phyloP scores from a whole-genome alignment of 2,888 invertebrate species.

The Chrysolina oricalcia region DNA sequence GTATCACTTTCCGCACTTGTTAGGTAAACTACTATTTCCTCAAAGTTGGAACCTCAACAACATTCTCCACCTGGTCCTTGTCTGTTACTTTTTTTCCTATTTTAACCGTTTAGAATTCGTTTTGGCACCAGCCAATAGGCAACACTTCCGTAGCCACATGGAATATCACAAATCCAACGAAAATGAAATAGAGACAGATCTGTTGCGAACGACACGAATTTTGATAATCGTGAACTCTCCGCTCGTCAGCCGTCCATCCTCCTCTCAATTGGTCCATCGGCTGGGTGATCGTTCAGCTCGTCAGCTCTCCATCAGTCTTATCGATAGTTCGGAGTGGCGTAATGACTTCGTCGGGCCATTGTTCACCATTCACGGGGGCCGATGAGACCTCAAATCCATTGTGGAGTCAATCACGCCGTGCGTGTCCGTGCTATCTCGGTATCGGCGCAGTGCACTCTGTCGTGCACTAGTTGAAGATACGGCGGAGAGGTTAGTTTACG shows the following conservation, averaged over 20 bases:
- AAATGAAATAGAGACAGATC: background rate
- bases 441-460: constrained; percentile 49
- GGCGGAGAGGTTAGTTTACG: constrained; percentile 33
- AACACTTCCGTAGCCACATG: too few relatives aligned
- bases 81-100: too few relatives aligned
- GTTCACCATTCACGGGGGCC: constrained; percentile 64
- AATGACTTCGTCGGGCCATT: constrained; percentile 67
- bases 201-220: background rate
- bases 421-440: constrained; percentile 51
- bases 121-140: too few relatives aligned
- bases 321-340: constrained; percentile 60
- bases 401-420: constrained; percentile 68
- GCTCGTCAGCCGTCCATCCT: constrained; percentile 5
- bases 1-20: too few relatives aligned
- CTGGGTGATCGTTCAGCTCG: constrained; percentile 58
- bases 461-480: constrained; percentile 45
- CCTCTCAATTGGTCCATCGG: constrained; percentile 46
- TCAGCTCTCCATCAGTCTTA: constrained; percentile 66
- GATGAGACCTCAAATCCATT: constrained; percentile 67
- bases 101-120: too few relatives aligned
- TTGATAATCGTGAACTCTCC: background rate
- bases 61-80: too few relatives aligned
- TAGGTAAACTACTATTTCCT: too few relatives aligned
- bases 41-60: too few relatives aligned
- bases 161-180: too few relatives aligned